Percentiles rank a stretch among this genome's conserved stretches.
Evolutionary conservation across 2,888 invertebrate genomes (phyloP).

Genomic region (Andrena trimmerana): DNA sequence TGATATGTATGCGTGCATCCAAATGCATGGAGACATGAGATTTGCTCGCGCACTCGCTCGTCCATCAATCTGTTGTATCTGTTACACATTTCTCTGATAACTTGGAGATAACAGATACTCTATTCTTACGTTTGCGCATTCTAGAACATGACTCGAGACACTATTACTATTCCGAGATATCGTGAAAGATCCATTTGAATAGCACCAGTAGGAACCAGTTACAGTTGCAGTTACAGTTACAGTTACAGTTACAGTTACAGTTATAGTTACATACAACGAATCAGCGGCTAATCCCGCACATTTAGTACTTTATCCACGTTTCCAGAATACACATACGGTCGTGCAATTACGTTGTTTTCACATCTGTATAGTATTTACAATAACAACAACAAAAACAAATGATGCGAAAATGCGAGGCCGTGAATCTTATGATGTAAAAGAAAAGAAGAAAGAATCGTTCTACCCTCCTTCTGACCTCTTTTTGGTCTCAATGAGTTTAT

Average conservation of each 20-base stretch:
- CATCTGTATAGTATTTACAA: background rate
- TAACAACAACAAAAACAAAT: slow-evolving; percentile 6
- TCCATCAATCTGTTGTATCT: background rate
- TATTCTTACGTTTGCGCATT: background rate
- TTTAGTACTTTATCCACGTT: background rate
- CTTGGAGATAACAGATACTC: background rate
- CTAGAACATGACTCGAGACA: background rate
- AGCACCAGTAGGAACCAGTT: too few relatives aligned
- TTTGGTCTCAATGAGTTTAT: background rate
- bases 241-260: too few relatives aligned
- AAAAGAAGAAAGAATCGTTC: background rate
- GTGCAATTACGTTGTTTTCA: background rate
- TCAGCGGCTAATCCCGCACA: background rate
- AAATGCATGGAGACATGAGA: background rate
- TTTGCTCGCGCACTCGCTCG: background rate
- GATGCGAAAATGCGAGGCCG: background rate
- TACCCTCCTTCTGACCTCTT: too few relatives aligned
- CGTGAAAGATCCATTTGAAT: background rate
- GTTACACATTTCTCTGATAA: background rate
- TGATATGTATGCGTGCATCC: slow-evolving; percentile 35
- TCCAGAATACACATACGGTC: background rate
- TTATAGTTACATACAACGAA: too few relatives aligned
- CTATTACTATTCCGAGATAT: background rate
- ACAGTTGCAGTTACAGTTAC: too few relatives aligned
- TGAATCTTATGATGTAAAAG: background rate